Conservation (phyloP, 2,888 invertebrate genomes). For the Eupithecia dodoneata region DNA sequence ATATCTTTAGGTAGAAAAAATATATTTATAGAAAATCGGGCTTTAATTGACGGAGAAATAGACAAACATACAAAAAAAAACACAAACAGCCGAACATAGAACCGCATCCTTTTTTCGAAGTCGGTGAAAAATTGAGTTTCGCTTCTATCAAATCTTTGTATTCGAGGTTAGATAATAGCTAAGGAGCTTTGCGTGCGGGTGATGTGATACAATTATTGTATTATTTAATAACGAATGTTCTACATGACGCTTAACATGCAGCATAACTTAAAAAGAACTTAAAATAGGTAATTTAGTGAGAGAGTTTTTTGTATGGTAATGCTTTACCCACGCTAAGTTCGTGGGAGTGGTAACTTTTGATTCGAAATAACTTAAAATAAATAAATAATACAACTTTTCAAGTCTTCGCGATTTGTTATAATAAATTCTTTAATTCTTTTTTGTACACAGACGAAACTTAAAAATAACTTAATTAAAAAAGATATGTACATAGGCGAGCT, state of each 20-base stretch:
- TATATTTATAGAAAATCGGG: too few species aligned
- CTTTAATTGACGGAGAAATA: too few species aligned
- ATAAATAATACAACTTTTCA: too few species aligned
- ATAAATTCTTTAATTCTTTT: too few species aligned
- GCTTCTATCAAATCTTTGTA: constrained; percentile 6
- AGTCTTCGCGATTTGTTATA: too few species aligned
- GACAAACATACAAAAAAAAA: too few species aligned
- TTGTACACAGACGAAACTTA: too few species aligned
- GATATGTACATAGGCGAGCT: too few species aligned
- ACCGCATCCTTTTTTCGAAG: too few species aligned
- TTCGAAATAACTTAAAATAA: background rate
- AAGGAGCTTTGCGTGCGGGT: constrained; percentile 37
- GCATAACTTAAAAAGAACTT: background rate
- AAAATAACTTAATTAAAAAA: too few species aligned
- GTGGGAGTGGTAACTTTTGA: background rate
- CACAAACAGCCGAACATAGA: too few species aligned
- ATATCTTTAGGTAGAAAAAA: too few species aligned
- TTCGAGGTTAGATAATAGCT: background rate
- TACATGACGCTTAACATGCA: constrained; percentile 26
- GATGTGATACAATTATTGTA: constrained; percentile 39
- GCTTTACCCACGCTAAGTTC: background rate
- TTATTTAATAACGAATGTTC: constrained; percentile 39
- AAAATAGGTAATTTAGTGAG: background rate
- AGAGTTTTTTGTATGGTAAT: background rate
- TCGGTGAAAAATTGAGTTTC: constrained; percentile 3